phyloP scores from a whole-genome alignment of 2,113 vertebrate species.

The Otolemur garnettii region DNA sequence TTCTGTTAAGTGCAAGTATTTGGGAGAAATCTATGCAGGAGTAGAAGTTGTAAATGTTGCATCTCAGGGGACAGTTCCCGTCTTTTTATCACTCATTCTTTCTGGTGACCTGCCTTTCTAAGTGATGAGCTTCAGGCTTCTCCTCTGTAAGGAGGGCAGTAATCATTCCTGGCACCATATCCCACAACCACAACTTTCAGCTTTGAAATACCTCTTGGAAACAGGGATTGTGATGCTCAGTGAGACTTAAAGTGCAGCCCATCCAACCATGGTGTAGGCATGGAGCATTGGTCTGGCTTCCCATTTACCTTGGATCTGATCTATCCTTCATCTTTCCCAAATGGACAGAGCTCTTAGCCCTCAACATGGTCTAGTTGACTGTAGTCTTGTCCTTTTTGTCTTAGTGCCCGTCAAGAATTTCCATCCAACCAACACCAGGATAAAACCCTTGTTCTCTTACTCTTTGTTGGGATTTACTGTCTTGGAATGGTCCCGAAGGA shows the following conservation, averaged over 20 bases:
- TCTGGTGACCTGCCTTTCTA: neutral
- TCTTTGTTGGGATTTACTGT: neutral
- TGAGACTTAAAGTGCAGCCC: neutral
- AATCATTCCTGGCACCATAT: neutral
- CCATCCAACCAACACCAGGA: neutral
- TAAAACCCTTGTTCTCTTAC: neutral
- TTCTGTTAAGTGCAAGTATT: neutral
- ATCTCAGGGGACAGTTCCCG: neutral
- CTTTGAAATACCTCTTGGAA: neutral
- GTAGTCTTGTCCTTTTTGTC: neutral
- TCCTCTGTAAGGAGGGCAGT: neutral
- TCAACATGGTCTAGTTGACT: neutral
- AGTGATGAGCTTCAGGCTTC: neutral
- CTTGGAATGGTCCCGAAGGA: neutral
- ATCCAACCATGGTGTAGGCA: accelerated
- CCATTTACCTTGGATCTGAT: neutral
- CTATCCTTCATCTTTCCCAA: neutral
- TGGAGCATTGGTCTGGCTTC: neutral
- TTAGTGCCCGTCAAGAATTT: neutral
- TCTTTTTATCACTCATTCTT: neutral
- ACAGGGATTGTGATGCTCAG: neutral
- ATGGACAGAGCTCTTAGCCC: neutral
- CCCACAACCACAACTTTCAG: neutral
- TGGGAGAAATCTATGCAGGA: neutral
- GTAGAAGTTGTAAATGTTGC: no score